Percentiles rank a stretch among this genome's conserved stretches.
phyloP scores from a whole-genome alignment of 1,140 invertebrate genomes.

The Pectinophora gossypiella region DNA sequence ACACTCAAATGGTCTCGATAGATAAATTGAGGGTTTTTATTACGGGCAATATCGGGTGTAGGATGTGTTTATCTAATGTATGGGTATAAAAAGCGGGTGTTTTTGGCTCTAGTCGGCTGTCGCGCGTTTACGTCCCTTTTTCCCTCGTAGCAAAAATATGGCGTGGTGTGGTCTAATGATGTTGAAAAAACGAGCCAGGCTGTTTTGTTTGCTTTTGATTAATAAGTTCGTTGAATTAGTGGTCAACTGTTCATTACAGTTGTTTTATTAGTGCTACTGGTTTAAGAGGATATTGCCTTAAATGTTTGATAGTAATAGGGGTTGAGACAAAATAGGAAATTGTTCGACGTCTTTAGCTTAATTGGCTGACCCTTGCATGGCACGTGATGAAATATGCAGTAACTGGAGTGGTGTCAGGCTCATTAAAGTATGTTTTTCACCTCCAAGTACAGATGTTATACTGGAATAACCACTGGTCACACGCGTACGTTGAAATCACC shows the following conservation, averaged over 20 bases:
- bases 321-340: neutral
- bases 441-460: too few relatives aligned
- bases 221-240: neutral
- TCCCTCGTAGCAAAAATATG: neutral
- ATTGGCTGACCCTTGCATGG: neutral
- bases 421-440: neutral
- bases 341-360: neutral
- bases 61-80: neutral
- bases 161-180: neutral
- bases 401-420: neutral
- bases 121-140: neutral
- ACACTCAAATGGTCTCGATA: slow-evolving; percentile 9
- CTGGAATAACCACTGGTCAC: too few relatives aligned
- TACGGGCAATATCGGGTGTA: slow-evolving; percentile 7
- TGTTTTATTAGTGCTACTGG: neutral
- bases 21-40: slow-evolving; percentile 14
- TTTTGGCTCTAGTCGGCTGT: neutral
- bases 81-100: neutral
- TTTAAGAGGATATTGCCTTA: neutral
- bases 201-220: neutral
- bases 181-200: neutral
- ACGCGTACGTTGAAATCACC: too few relatives aligned
- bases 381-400: neutral
- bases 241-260: neutral
- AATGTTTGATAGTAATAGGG: too few relatives aligned